Conservation (phyloP, 2,797 vertebrate genomes). For the Chelonia mydas region DNA sequence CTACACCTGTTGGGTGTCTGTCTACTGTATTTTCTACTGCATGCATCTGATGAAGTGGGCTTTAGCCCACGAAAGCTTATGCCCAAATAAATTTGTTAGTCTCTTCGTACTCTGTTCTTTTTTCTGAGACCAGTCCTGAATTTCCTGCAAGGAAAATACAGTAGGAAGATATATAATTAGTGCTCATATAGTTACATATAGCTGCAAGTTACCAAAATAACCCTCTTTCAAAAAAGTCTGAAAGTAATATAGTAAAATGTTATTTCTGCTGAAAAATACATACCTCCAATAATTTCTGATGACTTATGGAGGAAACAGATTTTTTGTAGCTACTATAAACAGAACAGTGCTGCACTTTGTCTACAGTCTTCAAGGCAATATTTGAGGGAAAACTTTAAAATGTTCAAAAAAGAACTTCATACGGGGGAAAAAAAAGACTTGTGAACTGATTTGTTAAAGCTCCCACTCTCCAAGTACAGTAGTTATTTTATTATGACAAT, state of each 20-base stretch:
- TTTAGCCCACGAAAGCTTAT: too few relatives aligned
- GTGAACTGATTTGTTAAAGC: constrained; percentile 76
- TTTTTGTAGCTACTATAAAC: constrained; percentile 69
- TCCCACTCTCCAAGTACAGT: constrained; percentile 35
- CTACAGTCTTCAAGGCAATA: constrained; percentile 62
- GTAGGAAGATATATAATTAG: neutral
- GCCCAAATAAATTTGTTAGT: too few relatives aligned
- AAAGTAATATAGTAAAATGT: neutral
- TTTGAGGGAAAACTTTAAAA: constrained; percentile 57
- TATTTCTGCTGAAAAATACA: constrained; percentile 68
- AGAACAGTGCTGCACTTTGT: constrained; percentile 71
- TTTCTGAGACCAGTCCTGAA: too few relatives aligned
- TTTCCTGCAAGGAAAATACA: too few relatives aligned
- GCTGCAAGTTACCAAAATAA: neutral
- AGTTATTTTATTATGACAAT: constrained; percentile 68
- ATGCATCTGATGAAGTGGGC: too few relatives aligned
- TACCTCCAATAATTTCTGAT: constrained; percentile 51
- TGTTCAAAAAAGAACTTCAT: constrained; percentile 28
- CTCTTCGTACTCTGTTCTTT: too few relatives aligned
- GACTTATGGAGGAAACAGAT: constrained; percentile 72
- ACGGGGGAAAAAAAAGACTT: constrained; percentile 64
- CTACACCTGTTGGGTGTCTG: too few relatives aligned
- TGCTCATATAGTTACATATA: neutral
- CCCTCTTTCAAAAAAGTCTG: neutral
- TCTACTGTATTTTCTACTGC: too few relatives aligned